phyloP scores from a whole-genome alignment of 1,140 invertebrate species.

The Oncopeltus fasciatus region DNA sequence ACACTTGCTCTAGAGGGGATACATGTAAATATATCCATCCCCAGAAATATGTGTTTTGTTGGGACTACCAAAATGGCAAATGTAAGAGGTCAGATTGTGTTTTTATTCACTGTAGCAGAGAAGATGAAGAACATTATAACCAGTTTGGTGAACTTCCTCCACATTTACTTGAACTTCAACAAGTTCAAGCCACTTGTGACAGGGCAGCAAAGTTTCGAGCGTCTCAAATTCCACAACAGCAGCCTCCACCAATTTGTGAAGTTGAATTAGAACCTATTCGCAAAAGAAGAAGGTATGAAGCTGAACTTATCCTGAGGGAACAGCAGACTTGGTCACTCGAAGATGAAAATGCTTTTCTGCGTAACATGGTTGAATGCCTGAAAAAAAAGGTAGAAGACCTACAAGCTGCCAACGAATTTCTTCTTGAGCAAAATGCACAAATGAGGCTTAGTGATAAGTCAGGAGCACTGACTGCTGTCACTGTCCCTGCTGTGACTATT shows the following conservation, averaged over 20 bases:
- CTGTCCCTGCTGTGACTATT: conserved; percentile 40
- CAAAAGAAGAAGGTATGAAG: conserved; percentile 1
- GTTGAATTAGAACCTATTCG: background rate
- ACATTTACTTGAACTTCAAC: conserved; percentile 30
- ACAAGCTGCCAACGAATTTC: conserved; percentile 66
- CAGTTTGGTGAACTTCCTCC: conserved; percentile 47
- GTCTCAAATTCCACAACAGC: background rate
- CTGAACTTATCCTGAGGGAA: background rate
- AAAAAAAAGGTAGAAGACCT: conserved; percentile 43
- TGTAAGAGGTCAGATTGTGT: conserved; percentile 33
- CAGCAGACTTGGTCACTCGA: conserved; percentile 35
- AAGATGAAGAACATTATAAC: conserved; percentile 62
- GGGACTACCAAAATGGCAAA: conserved; percentile 66
- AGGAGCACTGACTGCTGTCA: conserved; percentile 36
- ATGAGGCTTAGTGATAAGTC: conserved; percentile 48
- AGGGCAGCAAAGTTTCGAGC: background rate
- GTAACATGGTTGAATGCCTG: conserved; percentile 56
- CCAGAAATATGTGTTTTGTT: conserved; percentile 52
- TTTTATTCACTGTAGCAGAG: conserved; percentile 62
- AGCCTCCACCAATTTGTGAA: background rate
- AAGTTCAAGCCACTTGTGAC: background rate
- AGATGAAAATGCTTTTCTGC: conserved; percentile 55
- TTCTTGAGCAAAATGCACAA: conserved; percentile 66
- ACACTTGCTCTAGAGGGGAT: conserved; percentile 57
- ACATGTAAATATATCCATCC: conserved; percentile 61